Percentiles rank a stretch among this genome's conserved stretches.
Conservation (phyloP, 2,888 invertebrate genomes). For the Ochropleura leucogaster region DNA sequence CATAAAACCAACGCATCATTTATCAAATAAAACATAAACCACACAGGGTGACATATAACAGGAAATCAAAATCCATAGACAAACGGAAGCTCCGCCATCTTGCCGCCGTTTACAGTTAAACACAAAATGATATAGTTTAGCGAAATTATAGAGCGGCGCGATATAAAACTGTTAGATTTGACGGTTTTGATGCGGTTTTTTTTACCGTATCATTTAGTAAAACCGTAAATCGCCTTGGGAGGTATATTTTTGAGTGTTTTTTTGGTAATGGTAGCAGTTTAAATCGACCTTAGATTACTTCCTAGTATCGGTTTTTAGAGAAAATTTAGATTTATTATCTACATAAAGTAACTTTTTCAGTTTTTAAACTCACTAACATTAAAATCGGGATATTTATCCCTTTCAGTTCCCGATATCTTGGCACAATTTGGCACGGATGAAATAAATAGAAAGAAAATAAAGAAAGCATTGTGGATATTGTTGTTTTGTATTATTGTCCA, state of each 20-base stretch:
- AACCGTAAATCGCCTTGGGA: conserved; percentile 70
- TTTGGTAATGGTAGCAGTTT: conserved; percentile 24
- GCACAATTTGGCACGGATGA: too few relatives aligned
- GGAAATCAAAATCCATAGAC: conserved; percentile 64
- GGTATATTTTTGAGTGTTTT: conserved; percentile 61
- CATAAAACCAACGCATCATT: conserved; percentile 33
- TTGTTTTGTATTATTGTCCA: too few relatives aligned
- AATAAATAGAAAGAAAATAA: too few relatives aligned
- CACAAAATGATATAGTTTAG: conserved; percentile 77
- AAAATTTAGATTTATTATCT: not conserved
- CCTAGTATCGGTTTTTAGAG: not conserved
- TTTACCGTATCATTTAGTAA: conserved; percentile 53
- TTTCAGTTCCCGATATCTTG: too few relatives aligned
- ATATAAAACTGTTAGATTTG: conserved; percentile 78
- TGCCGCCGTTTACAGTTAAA: conserved; percentile 71
- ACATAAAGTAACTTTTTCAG: too few relatives aligned
- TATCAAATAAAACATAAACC: conserved; percentile 58
- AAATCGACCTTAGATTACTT: conserved; percentile 17
- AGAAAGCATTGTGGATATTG: too few relatives aligned
- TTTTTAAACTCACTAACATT: too few relatives aligned
- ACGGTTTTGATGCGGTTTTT: conserved; percentile 69
- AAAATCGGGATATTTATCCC: too few relatives aligned
- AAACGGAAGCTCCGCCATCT: conserved; percentile 72
- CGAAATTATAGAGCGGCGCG: conserved; percentile 84
- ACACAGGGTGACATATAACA: conserved; percentile 55